Evolutionary conservation across 2,797 vertebrate genomes (phyloP), one percentile per base, ranked within the genome.

Genomic region (Pempheris klunzingeri): DNA sequence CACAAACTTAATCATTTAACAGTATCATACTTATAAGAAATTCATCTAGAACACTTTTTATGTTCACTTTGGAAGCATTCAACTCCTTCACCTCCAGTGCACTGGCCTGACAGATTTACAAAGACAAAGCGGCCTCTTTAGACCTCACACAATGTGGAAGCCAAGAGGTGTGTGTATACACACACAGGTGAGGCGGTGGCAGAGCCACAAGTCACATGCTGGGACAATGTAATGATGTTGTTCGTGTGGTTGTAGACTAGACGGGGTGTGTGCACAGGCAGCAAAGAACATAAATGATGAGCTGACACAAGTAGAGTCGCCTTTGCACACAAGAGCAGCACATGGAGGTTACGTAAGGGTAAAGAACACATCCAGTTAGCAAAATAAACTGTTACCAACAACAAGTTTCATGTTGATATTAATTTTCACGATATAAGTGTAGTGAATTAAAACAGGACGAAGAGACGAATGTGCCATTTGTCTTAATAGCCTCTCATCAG

Each of bases 231-330:
- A 14, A 55, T 77, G 71, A 44, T 69, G 49, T 50, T 57, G 49
- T 69, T 53, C 8, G 2, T 53, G 52, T 28, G 30, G 7, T 47
- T 53, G 36, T 9, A 17, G 50, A 44, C 1, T 39, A 62, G 55
- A 66, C 60, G 10, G 38, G 41, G 43, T n/a, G 61, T 71, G 58
- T 88, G 74, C 78, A 47, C 66, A 73, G 50, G 24, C 6, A 34
- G n/a, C 36, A 39, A 49, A 53, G 65, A 30, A 77, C 26, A 36
- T n/a, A 24, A 63, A 80, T 38, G 52, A 81, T 38, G 47, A 26
- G 58, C 47, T 74, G 70, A 62, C 61, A 55, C 34, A 1, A 2
- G 1, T 7, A 58, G 76, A 15, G n/a, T 22, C 11, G 22, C 64
- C 74, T 83, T 12, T n/a, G 50, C 43, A 71, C 63, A 82, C 66